A percentile compares a stretch with the other conserved stretches of the same genome.
phyloP scores from a whole-genome alignment of 2,113 vertebrate genomes.

The Hippocampus barbouri region DNA sequence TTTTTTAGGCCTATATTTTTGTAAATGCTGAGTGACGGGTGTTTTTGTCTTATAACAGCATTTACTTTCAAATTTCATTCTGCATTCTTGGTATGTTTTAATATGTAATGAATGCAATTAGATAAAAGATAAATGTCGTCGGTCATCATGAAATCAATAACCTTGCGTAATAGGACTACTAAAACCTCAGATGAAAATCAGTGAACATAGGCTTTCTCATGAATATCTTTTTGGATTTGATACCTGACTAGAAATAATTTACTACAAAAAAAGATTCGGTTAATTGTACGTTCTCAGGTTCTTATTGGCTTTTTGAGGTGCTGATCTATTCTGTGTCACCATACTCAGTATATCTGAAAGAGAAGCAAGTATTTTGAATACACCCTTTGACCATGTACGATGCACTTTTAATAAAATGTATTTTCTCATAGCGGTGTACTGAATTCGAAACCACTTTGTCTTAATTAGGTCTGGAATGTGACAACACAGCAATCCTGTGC shows the following conservation, averaged over 20 bases:
- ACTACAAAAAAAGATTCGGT: not conserved
- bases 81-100: not conserved
- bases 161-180: not conserved
- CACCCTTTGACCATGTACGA: not conserved
- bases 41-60: not conserved
- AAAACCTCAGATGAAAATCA: not conserved
- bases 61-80: not conserved
- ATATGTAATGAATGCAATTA: too few relatives aligned
- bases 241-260: not conserved
- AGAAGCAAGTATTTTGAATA: not conserved
- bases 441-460: not conserved
- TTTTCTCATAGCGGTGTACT: not conserved
- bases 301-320: not conserved
- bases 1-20: conserved; percentile 1
- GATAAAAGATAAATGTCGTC: not conserved
- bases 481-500: conserved; percentile 3
- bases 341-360: not conserved
- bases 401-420: not conserved
- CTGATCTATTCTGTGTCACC: not conserved
- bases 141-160: not conserved
- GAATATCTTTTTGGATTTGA: not conserved
- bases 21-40: conserved; percentile 36
- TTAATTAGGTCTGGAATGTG: conserved; percentile 10
- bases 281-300: not conserved
- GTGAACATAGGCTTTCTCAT: not conserved